phyloP scores from a whole-genome alignment of 2,113 vertebrate species.

The Nothoprocta pentlandii region DNA sequence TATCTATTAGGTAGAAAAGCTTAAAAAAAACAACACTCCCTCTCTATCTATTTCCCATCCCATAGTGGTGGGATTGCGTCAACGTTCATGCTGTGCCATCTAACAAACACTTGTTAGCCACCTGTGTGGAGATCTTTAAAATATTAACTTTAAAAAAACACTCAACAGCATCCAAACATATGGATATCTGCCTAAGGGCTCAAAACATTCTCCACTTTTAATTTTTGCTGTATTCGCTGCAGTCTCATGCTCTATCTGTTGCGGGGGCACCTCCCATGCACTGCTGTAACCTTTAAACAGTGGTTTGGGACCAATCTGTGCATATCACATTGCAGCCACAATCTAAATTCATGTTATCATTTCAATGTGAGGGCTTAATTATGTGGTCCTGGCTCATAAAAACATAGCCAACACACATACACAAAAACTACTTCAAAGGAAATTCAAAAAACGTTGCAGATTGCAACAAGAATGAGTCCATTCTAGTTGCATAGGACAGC shows the following conservation, averaged over 20 bases:
- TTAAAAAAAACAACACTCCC: neutral
- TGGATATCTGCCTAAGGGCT: slow-evolving; percentile 54
- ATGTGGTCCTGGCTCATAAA: neutral
- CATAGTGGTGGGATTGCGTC: slow-evolving; percentile 7
- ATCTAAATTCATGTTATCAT: neutral
- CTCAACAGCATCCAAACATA: slow-evolving; percentile 65
- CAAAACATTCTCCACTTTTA: slow-evolving; percentile 36
- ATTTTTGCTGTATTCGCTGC: slow-evolving; percentile 26
- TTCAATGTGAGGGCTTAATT: neutral
- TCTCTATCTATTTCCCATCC: slow-evolving; percentile 34
- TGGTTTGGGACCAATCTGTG: neutral
- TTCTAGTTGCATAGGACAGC: neutral
- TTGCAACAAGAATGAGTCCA: accelerated
- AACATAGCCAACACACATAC: neutral
- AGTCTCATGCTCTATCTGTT: neutral
- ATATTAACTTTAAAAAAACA: slow-evolving; percentile 63
- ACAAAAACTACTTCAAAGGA: neutral
- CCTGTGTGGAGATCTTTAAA: slow-evolving; percentile 66
- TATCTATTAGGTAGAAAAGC: slow-evolving; percentile 17
- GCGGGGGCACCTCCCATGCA: neutral
- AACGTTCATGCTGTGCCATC: slow-evolving; percentile 31
- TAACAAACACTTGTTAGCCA: slow-evolving; percentile 50
- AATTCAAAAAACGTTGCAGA: accelerated
- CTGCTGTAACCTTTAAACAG: neutral
- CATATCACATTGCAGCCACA: neutral